A percentile compares a stretch with the other conserved stretches of the same genome.
phyloP scores from a whole-genome alignment of 2,797 vertebrate genomes.

The Macrochelys suwanniensis region DNA sequence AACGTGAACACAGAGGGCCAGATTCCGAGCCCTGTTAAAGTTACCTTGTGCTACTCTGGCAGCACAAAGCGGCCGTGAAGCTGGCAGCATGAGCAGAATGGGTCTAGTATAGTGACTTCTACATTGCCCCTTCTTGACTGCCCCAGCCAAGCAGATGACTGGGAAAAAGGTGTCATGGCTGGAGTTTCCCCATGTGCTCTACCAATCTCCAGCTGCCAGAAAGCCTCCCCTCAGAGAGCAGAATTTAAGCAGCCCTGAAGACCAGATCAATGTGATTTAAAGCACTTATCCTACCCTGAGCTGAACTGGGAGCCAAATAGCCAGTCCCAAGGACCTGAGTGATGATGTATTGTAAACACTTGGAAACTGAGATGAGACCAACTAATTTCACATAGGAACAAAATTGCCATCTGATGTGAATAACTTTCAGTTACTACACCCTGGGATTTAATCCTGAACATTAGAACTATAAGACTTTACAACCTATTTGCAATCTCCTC shows the following conservation, averaged over 20 bases:
- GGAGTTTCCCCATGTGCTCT: not conserved
- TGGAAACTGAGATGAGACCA: not conserved
- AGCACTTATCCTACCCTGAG: not conserved
- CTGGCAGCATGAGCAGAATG: not conserved
- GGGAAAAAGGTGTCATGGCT: not conserved
- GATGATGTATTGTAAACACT: not conserved
- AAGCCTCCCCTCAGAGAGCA: rapidly evolving
- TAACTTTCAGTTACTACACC: not conserved
- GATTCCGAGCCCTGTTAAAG: rapidly evolving
- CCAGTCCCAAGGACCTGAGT: not conserved
- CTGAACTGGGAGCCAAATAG: not conserved
- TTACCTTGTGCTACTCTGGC: not conserved
- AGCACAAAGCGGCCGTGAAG: too few relatives aligned
- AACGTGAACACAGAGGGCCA: rapidly evolving
- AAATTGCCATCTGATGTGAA: rapidly evolving
- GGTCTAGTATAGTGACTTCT: not conserved
- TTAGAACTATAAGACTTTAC: not conserved
- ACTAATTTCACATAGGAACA: not conserved
- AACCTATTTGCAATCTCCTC: rapidly evolving
- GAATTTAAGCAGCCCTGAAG: not conserved
- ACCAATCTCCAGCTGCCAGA: not conserved
- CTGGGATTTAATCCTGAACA: not conserved
- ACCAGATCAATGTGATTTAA: not conserved
- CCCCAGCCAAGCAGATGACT: not conserved
- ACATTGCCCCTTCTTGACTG: not conserved